Evolutionary conservation across 2,888 invertebrate genomes (phyloP).

Genomic region (Podabrus alpinus): DNA sequence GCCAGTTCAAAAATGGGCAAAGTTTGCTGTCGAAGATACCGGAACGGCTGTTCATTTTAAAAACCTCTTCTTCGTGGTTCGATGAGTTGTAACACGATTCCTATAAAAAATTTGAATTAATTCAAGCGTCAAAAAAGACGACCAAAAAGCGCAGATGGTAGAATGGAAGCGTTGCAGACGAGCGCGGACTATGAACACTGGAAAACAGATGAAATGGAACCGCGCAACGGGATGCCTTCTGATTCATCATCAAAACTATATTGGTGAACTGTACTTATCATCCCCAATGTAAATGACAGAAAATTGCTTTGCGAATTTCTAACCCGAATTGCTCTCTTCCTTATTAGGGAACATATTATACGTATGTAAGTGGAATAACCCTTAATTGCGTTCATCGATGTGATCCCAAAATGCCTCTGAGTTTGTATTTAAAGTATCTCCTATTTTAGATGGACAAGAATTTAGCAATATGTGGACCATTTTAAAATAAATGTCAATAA

Average conservation of each 20-base stretch:
- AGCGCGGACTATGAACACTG: not conserved
- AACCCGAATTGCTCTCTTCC: not conserved
- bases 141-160: not conserved
- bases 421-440: not conserved
- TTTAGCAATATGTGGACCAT: constrained; percentile 9
- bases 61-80: not conserved
- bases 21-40: not conserved
- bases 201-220: not conserved
- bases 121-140: not conserved
- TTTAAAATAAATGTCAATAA: constrained; percentile 33
- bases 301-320: not conserved
- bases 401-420: not conserved
- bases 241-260: not conserved
- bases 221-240: too few relatives aligned
- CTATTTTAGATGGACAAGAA: not conserved
- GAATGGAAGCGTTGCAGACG: not conserved
- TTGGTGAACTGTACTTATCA: not conserved
- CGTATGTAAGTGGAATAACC: not conserved
- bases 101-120: not conserved
- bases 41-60: not conserved
- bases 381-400: not conserved
- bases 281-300: not conserved
- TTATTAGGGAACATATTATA: not conserved
- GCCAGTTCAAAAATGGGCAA: not conserved
- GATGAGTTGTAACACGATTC: not conserved